phyloP scores from a whole-genome alignment of 2,888 invertebrate genomes.

The Trissolcus japonicus region DNA sequence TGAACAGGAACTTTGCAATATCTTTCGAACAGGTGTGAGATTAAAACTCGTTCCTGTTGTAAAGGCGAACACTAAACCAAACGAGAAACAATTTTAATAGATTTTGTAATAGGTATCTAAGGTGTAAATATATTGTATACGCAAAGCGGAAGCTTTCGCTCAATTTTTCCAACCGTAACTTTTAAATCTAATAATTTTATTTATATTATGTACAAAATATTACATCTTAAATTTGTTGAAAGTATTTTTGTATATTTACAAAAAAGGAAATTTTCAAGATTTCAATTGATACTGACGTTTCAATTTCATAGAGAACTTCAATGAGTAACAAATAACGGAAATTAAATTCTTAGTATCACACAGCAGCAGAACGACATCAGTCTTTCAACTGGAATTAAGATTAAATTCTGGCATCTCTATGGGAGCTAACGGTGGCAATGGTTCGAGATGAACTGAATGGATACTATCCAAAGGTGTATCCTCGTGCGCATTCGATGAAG shows the following conservation, averaged over 20 bases:
- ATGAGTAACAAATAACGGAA: too few species aligned
- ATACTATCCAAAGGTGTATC: constrained; percentile 64
- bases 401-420: constrained; percentile 82
- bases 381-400: constrained; percentile 69
- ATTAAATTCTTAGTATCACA: too few species aligned
- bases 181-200: background rate
- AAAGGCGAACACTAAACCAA: background rate
- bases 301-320: too few species aligned
- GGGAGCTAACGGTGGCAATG: constrained; percentile 78
- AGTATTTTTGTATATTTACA: background rate
- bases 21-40: constrained; percentile 64
- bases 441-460: constrained; percentile 67
- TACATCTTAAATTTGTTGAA: too few species aligned
- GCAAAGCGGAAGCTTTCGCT: background rate
- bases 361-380: background rate
- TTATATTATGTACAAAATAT: too few species aligned
- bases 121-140: background rate
- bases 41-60: constrained; percentile 52
- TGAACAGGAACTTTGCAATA: constrained; percentile 66
- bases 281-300: too few species aligned
- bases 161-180: too few species aligned
- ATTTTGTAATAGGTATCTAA: background rate
- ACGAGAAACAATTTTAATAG: background rate
- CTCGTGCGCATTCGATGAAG: constrained; percentile 63
- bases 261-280: too few species aligned